A percentile compares a stretch with the other conserved stretches of the same genome.
These are phyloP conservation scores for Erpornis zantholeuca DNA, from an alignment of 2,113 vertebrate genomes.

Conservation along the genomic window DNA sequence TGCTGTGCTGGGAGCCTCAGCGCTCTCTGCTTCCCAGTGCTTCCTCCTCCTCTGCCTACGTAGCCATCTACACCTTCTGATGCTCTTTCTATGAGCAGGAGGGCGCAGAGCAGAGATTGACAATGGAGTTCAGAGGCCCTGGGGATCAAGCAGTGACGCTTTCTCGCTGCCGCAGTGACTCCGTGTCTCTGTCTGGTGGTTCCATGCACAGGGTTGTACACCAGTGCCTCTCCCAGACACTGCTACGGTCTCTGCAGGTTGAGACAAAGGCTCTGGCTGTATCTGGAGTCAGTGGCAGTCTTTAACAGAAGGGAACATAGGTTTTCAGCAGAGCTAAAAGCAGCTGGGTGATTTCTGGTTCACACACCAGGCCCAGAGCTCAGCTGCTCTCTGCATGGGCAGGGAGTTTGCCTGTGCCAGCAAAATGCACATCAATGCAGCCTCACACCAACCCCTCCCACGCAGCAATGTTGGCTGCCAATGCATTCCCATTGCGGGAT, in stretches of 20 bases:
- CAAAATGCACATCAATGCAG: not conserved
- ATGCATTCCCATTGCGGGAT: not conserved
- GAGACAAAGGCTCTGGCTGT: not conserved
- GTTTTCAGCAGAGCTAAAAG: not conserved
- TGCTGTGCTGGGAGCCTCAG: not conserved
- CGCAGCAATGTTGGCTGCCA: not conserved
- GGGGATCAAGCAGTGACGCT: not conserved
- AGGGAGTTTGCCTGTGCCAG: not conserved
- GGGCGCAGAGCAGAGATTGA: accelerated
- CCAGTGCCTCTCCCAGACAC: not conserved
- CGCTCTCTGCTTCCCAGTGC: not conserved
- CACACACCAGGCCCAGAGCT: not conserved
- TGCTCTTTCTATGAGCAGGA: not conserved
- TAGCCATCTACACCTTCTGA: not conserved
- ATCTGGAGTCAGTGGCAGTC: not conserved
- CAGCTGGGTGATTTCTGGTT: not conserved
- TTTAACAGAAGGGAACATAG: not conserved
- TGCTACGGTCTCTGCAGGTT: not conserved
- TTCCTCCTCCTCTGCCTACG: not conserved
- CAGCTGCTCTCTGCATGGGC: not conserved
- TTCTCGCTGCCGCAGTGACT: not conserved
- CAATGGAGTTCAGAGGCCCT: not conserved
- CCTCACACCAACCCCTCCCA: not conserved
- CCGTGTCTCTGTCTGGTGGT: not conserved
- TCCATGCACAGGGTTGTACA: not conserved